Percentiles rank a stretch among this genome's conserved stretches.
Conservation (phyloP, 2,797 vertebrate genomes). For the Micromesistius poutassou region DNA sequence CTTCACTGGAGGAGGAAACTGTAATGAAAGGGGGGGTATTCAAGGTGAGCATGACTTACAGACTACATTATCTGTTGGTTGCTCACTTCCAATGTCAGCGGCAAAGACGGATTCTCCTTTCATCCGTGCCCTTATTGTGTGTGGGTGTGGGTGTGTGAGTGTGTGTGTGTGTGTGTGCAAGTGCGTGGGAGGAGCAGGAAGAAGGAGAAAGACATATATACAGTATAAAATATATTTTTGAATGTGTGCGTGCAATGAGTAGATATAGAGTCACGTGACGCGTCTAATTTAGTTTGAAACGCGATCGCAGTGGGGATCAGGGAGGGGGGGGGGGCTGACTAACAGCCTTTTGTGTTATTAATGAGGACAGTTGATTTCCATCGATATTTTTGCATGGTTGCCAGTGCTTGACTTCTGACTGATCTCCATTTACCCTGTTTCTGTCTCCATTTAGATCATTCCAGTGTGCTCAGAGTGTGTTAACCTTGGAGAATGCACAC, state of each 20-base stretch:
- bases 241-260: slow-evolving; percentile 37
- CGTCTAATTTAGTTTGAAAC: too few species aligned
- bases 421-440: slow-evolving; percentile 76
- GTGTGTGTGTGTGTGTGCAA: slow-evolving; percentile 1
- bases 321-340: slow-evolving; percentile 62
- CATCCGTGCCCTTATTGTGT: slow-evolving; percentile 67
- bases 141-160: background rate
- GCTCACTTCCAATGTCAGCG: slow-evolving; percentile 75
- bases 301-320: slow-evolving; percentile 34
- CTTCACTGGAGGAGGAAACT: slow-evolving; percentile 55
- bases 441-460: slow-evolving; percentile 74
- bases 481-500: slow-evolving; percentile 72
- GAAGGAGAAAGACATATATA: background rate
- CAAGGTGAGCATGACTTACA: slow-evolving; percentile 77
- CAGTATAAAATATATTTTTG: slow-evolving; percentile 48
- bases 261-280: too few species aligned
- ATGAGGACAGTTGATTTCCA: slow-evolving; percentile 79
- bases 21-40: slow-evolving; percentile 62
- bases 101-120: slow-evolving; percentile 78
- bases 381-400: slow-evolving; percentile 78
- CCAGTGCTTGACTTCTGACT: slow-evolving; percentile 77
- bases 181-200: background rate
- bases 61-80: slow-evolving; percentile 75
- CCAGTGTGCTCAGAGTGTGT: slow-evolving; percentile 51
- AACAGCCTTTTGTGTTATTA: slow-evolving; percentile 79